Conservation (phyloP, 2,113 vertebrate species). For the Progne subis region DNA sequence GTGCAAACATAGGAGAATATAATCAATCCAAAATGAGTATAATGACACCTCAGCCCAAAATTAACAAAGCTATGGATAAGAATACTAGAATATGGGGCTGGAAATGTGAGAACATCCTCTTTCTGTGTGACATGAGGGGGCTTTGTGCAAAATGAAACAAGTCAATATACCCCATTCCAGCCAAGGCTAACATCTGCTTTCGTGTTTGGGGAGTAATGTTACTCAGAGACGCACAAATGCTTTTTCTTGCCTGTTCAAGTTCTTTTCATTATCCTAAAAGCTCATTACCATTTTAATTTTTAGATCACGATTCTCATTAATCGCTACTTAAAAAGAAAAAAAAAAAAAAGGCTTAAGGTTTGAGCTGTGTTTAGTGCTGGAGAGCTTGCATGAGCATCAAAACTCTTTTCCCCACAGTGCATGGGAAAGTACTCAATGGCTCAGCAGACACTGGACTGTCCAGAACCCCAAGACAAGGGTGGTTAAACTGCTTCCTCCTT, state of each 20-base stretch:
- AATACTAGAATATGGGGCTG: background rate
- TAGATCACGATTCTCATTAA: background rate
- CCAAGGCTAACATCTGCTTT: background rate
- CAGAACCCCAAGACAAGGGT: background rate
- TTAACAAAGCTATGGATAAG: background rate
- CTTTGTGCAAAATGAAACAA: background rate
- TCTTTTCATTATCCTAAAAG: conserved; percentile 7
- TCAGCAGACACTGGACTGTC: background rate
- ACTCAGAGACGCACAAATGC: background rate
- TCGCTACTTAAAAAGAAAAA: background rate
- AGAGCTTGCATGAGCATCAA: background rate
- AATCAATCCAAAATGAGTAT: background rate
- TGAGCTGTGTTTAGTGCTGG: background rate
- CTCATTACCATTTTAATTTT: conserved; percentile 40
- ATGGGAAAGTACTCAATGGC: background rate
- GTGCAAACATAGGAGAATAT: background rate
- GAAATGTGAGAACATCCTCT: background rate
- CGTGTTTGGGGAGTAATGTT: background rate
- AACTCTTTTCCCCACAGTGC: background rate
- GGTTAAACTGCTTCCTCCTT: background rate
- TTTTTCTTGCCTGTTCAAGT: background rate
- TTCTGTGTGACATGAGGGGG: background rate
- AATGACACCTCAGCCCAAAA: background rate
- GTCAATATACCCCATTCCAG: background rate
- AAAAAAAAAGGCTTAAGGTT: background rate